Evolutionary conservation across 2,113 vertebrate species (phyloP), one percentile per base, ranked within the genome.

Genomic region (Erinaceus europaeus): DNA sequence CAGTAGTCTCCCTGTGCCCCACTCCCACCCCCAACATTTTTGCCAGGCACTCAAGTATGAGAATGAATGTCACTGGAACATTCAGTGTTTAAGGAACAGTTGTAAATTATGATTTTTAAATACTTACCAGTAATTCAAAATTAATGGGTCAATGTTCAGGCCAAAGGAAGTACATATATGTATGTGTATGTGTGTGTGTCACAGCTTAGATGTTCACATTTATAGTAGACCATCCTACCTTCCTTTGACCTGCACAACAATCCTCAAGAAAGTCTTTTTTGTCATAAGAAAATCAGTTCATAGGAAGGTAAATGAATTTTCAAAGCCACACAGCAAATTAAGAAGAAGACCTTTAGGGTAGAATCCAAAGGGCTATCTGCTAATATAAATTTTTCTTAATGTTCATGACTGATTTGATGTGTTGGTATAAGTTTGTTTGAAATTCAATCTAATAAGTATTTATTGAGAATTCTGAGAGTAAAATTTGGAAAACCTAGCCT

Each of bases 401-500:
- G 32, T 20, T 57, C 42, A 11, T 32, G 27, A 9, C 68, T 88
- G 29, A 8, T 86, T 86, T 88, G 59, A 61, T 29, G 77, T 64
- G 10, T 74, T 80, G 78, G n/a, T 48, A 0, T 21, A 68, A 53
- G 23, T 80, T 90, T 79, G 36, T 81, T 93, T 52, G 2, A 86
- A 76, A 62, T 71, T 61, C 18, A 59, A 48, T 59, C 32, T 80
- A 78, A 34, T 53, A 48, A 46, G 57, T 76, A 71, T 53, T 80
- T 74, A 42, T 44, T 44, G 48, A 84, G 38, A 18, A 46, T 23
- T 75, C 78, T 57, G 38, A 71, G 36, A 68, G n/a, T 48, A 78
- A 64, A 36, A 75, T 74, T 80, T 84, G 14, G 52, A 74, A 95
- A 92, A 86, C 75, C 17, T 73, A 20, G 5, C 7, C 55, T 77